Conservation (phyloP, 2,113 vertebrate genomes). For the Thamnophis sirtalis region DNA sequence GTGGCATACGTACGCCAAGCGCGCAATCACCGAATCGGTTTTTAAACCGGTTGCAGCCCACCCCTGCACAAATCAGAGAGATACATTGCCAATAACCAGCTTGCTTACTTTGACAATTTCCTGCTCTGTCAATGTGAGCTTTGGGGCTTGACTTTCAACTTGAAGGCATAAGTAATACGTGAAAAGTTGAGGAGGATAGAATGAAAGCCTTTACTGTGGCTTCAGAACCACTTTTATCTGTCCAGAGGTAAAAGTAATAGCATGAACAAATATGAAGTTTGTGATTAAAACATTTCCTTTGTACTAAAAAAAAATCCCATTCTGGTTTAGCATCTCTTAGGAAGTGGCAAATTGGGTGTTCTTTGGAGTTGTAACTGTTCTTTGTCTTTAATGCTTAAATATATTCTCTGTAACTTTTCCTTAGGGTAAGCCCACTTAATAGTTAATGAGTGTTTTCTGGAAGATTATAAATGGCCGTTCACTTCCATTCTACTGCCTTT, state of each 20-base stretch:
- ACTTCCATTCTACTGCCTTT: background rate
- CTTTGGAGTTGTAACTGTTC: background rate
- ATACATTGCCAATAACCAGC: background rate
- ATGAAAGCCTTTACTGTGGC: background rate
- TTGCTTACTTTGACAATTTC: background rate
- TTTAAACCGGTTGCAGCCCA: too few relatives aligned
- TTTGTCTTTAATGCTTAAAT: background rate
- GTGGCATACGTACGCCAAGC: too few relatives aligned
- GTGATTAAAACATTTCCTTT: background rate
- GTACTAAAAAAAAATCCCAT: background rate
- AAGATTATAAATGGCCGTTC: background rate
- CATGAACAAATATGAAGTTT: background rate
- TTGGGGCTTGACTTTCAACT: background rate
- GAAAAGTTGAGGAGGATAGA: background rate
- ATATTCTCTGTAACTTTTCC: background rate
- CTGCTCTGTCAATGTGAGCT: background rate
- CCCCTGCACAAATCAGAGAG: background rate
- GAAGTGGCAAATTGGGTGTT: background rate
- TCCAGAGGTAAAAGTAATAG: background rate
- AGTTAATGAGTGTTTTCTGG: background rate
- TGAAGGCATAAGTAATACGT: background rate
- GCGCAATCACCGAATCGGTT: too few relatives aligned
- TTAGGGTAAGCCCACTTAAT: background rate
- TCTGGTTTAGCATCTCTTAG: too few relatives aligned
- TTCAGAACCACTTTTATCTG: background rate